phyloP scores from a whole-genome alignment of 2,797 vertebrate species.

The Monodelphis domestica region DNA sequence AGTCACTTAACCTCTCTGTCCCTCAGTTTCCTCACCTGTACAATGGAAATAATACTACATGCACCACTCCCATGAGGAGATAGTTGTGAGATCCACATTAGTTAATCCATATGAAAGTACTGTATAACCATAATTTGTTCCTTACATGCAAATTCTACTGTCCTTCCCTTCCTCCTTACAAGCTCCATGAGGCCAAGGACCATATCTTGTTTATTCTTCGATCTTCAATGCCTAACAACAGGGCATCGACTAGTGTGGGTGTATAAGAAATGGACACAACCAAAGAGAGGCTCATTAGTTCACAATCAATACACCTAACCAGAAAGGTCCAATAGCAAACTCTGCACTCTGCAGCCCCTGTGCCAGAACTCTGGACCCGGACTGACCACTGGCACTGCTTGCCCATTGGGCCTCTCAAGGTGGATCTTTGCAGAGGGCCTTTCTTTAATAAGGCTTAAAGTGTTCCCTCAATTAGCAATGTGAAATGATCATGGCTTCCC shows the following conservation, averaged over 20 bases:
- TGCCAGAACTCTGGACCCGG: not conserved
- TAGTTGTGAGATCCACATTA: not conserved
- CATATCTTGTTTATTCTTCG: not conserved
- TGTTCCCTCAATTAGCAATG: not conserved
- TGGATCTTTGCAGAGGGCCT: not conserved
- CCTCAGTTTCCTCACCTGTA: not conserved
- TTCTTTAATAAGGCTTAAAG: not conserved
- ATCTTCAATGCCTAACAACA: not conserved
- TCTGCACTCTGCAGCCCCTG: not conserved
- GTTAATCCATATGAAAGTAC: not conserved
- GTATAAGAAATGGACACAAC: too few relatives aligned
- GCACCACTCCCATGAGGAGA: not conserved
- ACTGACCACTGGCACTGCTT: too few relatives aligned
- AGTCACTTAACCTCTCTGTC: not conserved
- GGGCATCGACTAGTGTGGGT: not conserved
- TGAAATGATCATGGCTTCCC: not conserved
- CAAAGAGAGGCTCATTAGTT: not conserved
- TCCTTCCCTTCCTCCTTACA: not conserved
- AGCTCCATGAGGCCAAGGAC: not conserved
- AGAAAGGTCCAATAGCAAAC: not conserved
- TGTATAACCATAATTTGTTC: not conserved
- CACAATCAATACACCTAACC: not conserved
- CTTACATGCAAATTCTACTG: not conserved
- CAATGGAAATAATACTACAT: not conserved
- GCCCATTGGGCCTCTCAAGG: not conserved